phyloP scores from a whole-genome alignment of 2,888 invertebrate species.

The Muschampia plurimacula region DNA sequence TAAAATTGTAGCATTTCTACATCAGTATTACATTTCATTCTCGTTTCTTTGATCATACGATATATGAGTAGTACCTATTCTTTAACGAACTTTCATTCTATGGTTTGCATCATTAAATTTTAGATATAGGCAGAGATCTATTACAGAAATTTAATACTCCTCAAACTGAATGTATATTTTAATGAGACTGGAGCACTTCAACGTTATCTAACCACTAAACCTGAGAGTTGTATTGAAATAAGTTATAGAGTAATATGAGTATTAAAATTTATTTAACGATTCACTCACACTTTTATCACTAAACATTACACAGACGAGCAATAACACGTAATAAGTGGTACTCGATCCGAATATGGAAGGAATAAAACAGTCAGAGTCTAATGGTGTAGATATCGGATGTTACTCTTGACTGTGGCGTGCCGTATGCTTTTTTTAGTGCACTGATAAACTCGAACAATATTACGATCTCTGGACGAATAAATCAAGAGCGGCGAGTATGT shows the following conservation, averaged over 20 bases:
- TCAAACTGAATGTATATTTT: slow-evolving; percentile 20
- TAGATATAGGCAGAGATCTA: slow-evolving; percentile 1
- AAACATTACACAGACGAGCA: slow-evolving; percentile 67
- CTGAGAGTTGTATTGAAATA: slow-evolving; percentile 34
- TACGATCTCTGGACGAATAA: slow-evolving; percentile 55
- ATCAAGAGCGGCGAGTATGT: slow-evolving; percentile 47
- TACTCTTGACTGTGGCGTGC: slow-evolving; percentile 44
- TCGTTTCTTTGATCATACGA: not conserved
- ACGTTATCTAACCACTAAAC: slow-evolving; percentile 37
- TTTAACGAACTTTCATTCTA: slow-evolving; percentile 4
- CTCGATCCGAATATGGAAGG: slow-evolving; percentile 58
- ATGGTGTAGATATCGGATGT: slow-evolving; percentile 67
- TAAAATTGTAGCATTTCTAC: not conserved
- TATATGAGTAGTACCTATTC: not conserved
- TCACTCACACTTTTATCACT: slow-evolving; percentile 67
- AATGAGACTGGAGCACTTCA: slow-evolving; percentile 20
- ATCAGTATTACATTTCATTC: not conserved
- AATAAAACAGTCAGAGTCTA: slow-evolving; percentile 56
- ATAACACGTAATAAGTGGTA: slow-evolving; percentile 62
- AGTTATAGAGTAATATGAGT: slow-evolving; percentile 45
- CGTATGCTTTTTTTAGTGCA: slow-evolving; percentile 68
- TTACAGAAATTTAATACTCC: slow-evolving; percentile 14
- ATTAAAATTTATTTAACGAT: slow-evolving; percentile 57
- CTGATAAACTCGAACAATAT: slow-evolving; percentile 66
- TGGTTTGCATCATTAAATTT: slow-evolving; percentile 11